Percentiles rank a stretch among this genome's conserved stretches.
Conservation (phyloP, 2,113 vertebrate genomes). For the Archilochus colubris region DNA sequence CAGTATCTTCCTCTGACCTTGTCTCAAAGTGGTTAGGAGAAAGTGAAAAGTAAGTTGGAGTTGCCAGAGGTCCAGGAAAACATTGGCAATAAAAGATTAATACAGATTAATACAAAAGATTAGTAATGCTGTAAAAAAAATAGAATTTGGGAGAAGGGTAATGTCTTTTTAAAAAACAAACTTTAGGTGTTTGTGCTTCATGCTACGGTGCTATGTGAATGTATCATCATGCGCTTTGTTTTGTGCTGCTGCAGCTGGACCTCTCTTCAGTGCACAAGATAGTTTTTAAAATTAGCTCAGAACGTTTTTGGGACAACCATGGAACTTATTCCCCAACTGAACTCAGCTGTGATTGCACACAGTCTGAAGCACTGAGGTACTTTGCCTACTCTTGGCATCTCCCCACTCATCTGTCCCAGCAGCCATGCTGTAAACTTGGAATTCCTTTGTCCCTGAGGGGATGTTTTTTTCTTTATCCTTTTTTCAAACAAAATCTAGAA, state of each 20-base stretch:
- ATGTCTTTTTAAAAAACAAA: neutral
- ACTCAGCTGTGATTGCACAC: neutral
- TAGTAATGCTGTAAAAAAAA: neutral
- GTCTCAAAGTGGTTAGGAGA: slow-evolving; percentile 99
- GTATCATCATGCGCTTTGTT: neutral
- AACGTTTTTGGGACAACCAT: neutral
- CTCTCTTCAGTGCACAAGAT: neutral
- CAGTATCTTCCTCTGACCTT: slow-evolving; percentile 95
- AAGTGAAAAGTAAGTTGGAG: slow-evolving; percentile 93
- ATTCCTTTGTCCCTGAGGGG: neutral
- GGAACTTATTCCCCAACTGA: neutral
- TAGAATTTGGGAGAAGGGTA: neutral
- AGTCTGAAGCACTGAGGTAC: neutral
- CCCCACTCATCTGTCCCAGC: neutral
- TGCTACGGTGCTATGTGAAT: neutral
- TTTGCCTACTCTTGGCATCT: neutral
- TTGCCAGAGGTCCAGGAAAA: neutral
- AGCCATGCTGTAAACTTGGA: neutral
- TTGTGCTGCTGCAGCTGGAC: neutral
- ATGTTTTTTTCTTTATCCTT: neutral
- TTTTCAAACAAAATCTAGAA: neutral
- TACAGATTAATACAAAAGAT: too few relatives aligned
- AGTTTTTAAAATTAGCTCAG: neutral
- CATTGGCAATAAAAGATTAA: neutral
- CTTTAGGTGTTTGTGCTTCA: neutral